phyloP scores from a whole-genome alignment of 2,888 invertebrate genomes.

The Zaprionus bogoriensis region DNA sequence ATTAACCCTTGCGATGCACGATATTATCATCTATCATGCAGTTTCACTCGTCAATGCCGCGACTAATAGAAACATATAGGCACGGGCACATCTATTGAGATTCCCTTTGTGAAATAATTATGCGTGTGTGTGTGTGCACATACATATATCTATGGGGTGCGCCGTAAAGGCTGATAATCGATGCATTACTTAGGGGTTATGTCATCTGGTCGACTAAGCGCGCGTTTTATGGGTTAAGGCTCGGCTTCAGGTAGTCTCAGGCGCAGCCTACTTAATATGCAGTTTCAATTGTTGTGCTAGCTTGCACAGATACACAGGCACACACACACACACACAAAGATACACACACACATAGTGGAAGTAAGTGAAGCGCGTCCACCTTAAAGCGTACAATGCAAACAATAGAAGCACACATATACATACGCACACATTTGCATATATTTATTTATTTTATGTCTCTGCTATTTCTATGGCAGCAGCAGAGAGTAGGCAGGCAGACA shows the following conservation, averaged over 20 bases:
- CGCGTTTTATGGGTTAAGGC: constrained; percentile 30
- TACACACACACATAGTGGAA: constrained; percentile 4
- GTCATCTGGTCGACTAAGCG: constrained; percentile 38
- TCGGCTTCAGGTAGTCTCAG: constrained; percentile 28
- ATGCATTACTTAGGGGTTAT: constrained; percentile 36
- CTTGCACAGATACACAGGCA: constrained; percentile 21
- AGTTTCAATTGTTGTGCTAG: constrained; percentile 63
- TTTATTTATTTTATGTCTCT: constrained; percentile 71
- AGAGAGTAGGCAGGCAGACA: background rate
- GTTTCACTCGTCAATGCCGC: constrained; percentile 7
- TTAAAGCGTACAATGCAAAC: constrained; percentile 60
- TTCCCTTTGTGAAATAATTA: constrained; percentile 19
- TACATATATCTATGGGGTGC: background rate
- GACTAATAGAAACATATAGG: constrained; percentile 13
- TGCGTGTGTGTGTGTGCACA: constrained; percentile 20
- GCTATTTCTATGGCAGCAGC: constrained; percentile 35
- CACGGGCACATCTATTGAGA: background rate
- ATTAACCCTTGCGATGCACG: background rate
- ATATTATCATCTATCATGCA: constrained; percentile 1
- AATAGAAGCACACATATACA: constrained; percentile 15
- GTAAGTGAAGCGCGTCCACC: constrained; percentile 65
- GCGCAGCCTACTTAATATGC: constrained; percentile 62
- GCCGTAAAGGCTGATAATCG: constrained; percentile 23
- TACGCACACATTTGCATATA: constrained; percentile 62
- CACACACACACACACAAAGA: constrained; percentile 1